phyloP scores from a whole-genome alignment of 2,797 vertebrate species.

The Nannoperca australis region DNA sequence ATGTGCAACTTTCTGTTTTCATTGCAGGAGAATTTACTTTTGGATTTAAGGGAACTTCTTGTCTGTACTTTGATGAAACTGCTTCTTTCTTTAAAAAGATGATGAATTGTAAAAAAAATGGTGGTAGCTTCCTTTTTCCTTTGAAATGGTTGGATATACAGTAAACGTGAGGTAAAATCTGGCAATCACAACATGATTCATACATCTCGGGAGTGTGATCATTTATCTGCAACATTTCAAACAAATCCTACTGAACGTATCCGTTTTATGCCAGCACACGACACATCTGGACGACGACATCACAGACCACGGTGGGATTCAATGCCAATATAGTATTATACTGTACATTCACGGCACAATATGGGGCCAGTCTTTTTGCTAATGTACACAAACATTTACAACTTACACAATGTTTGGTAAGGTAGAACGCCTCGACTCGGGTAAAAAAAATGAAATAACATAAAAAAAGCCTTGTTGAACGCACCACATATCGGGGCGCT shows the following conservation, averaged over 20 bases:
- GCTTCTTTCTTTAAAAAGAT: conserved; percentile 26
- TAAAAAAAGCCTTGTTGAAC: conserved; percentile 53
- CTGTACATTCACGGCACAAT: conserved; percentile 78
- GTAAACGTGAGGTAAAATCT: conserved; percentile 32
- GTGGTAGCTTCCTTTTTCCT: neutral
- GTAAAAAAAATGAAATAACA: conserved; percentile 37
- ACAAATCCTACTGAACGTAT: conserved; percentile 46
- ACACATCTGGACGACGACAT: conserved; percentile 69
- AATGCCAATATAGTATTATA: conserved; percentile 55
- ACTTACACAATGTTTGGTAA: conserved; percentile 54
- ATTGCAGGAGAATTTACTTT: conserved; percentile 8
- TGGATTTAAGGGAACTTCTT: conserved; percentile 8
- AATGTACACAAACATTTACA: conserved; percentile 77
- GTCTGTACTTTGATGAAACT: conserved; percentile 37
- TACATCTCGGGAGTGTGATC: conserved; percentile 46
- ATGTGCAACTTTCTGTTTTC: conserved; percentile 19
- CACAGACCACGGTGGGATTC: conserved; percentile 57
- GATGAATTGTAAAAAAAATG: neutral
- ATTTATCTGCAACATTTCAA: conserved; percentile 38
- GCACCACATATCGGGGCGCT: conserved; percentile 41
- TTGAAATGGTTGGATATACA: conserved; percentile 20
- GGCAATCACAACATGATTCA: conserved; percentile 45
- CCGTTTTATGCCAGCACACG: conserved; percentile 48
- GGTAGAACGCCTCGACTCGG: conserved; percentile 44
- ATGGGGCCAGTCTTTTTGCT: conserved; percentile 69